Percentiles rank a stretch among this genome's conserved stretches.
Conservation (phyloP, 2,888 invertebrate species). For the Exocentrus adspersus region DNA sequence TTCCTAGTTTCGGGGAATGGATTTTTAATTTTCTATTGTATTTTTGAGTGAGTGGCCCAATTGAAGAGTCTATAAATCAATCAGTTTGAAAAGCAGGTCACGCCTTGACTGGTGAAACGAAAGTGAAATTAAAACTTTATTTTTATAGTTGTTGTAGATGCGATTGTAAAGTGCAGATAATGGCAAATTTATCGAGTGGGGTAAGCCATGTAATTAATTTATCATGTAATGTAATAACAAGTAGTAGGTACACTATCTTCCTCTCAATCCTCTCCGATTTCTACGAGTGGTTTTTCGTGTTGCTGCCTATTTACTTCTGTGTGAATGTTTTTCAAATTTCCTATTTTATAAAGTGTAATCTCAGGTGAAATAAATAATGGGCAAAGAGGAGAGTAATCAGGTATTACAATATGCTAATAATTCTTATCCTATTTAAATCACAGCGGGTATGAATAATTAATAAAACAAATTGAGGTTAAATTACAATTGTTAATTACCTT, state of each 20-base stretch:
- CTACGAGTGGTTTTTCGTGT: not conserved
- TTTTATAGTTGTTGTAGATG: too few species aligned
- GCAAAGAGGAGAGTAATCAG: slow-evolving; percentile 33
- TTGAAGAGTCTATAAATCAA: too few species aligned
- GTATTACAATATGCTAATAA: not conserved
- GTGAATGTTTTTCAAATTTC: not conserved
- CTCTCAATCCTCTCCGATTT: too few species aligned
- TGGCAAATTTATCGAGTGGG: slow-evolving; percentile 40
- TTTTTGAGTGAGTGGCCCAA: too few species aligned
- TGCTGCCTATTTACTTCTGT: not conserved
- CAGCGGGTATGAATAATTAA: not conserved
- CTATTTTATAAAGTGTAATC: not conserved
- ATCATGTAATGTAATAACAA: too few species aligned
- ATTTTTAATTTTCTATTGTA: too few species aligned
- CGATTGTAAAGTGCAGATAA: not conserved
- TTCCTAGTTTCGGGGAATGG: too few species aligned
- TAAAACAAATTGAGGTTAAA: slow-evolving; percentile 9
- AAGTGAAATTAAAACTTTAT: too few species aligned
- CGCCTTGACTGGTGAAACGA: too few species aligned
- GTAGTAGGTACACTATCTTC: too few species aligned
- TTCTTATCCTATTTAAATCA: not conserved
- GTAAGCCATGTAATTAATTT: slow-evolving; percentile 27
- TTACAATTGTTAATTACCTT: not conserved
- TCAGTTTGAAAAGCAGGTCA: too few species aligned
- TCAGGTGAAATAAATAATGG: slow-evolving; percentile 16